A percentile compares a stretch with the other conserved stretches of the same genome.
phyloP scores from a whole-genome alignment of 1,140 invertebrate species.

The Brachionus koreanus region DNA sequence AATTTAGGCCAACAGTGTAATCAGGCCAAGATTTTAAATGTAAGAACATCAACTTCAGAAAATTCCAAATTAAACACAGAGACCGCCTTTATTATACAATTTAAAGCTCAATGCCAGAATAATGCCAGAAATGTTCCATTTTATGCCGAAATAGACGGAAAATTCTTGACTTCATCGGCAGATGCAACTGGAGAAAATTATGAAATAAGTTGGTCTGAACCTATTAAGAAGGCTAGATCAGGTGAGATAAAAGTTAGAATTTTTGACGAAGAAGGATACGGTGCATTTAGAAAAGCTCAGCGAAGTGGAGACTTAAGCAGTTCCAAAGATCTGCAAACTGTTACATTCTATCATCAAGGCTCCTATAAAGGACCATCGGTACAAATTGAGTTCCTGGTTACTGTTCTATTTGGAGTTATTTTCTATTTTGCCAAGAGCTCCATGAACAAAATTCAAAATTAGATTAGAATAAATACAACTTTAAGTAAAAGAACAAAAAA shows the following conservation, averaged over 20 bases:
- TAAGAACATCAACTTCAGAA: neutral
- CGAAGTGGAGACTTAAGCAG: conserved; percentile 21
- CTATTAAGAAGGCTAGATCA: neutral
- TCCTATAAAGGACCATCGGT: conserved; percentile 22
- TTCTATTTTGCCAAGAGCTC: conserved; percentile 22
- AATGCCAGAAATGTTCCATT: conserved; percentile 30
- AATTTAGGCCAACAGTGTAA: neutral
- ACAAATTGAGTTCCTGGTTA: conserved; percentile 29
- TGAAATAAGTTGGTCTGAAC: conserved; percentile 33
- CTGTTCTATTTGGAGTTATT: conserved; percentile 4
- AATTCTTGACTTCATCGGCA: conserved; percentile 17
- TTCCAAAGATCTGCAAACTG: neutral
- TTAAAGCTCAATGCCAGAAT: neutral
- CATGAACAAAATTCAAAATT: conserved; percentile 15
- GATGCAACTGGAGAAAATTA: conserved; percentile 13
- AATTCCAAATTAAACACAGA: conserved; percentile 10
- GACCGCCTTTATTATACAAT: conserved; percentile 8
- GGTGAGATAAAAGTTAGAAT: conserved; percentile 5
- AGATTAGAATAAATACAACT: neutral
- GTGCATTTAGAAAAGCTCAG: conserved; percentile 31
- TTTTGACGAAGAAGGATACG: conserved; percentile 25
- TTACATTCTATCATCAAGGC: conserved; percentile 15
- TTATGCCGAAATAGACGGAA: conserved; percentile 16
- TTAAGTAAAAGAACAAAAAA: neutral
- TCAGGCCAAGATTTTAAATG: neutral